phyloP scores from a whole-genome alignment of 2,113 vertebrate species.

The Archocentrus centrarchus region DNA sequence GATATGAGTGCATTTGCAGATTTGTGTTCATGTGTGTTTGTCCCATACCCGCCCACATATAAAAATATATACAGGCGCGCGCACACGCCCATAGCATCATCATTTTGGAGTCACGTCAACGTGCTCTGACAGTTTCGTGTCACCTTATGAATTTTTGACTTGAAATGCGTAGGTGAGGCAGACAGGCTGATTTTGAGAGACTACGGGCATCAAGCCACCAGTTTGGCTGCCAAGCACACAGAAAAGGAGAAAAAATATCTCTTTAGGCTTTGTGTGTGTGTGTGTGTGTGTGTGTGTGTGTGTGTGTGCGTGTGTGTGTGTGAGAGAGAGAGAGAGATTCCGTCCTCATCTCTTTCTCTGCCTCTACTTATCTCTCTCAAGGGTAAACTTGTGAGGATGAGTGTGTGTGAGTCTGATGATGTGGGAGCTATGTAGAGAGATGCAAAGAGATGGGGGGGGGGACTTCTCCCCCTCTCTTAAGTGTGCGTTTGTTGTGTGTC shows the following conservation, averaged over 20 bases:
- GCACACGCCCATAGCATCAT: slow-evolving; percentile 28
- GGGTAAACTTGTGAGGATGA: slow-evolving; percentile 49
- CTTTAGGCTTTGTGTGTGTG: slow-evolving; percentile 21
- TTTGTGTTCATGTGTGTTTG: slow-evolving; percentile 1
- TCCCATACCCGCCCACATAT: slow-evolving; percentile 28
- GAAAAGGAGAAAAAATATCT: slow-evolving; percentile 12
- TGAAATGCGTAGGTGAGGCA: slow-evolving; percentile 73
- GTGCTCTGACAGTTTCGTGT: slow-evolving; percentile 74
- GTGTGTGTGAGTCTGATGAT: slow-evolving; percentile 24
- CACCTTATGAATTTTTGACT: slow-evolving; percentile 76
- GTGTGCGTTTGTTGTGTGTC: slow-evolving; percentile 27
- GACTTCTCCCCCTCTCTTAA: slow-evolving; percentile 13
- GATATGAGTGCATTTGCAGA: slow-evolving; percentile 1
- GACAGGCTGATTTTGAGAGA: slow-evolving; percentile 61
- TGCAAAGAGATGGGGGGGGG: slow-evolving; percentile 39
- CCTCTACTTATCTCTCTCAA: slow-evolving; percentile 46
- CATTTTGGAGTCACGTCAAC: slow-evolving; percentile 65
- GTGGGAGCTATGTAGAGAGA: slow-evolving; percentile 35
- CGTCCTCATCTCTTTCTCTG: slow-evolving; percentile 44
- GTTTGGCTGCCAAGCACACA: slow-evolving; percentile 59
- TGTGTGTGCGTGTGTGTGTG: background rate
- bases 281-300: slow-evolving; percentile 2
- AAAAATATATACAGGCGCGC: slow-evolving; percentile 3
- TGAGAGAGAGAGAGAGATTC: slow-evolving; percentile 10
- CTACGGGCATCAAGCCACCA: slow-evolving; percentile 59